A percentile compares a stretch with the other conserved stretches of the same genome.
Evolutionary conservation across 2,797 vertebrate genomes (phyloP).

Genomic region (Bucorvus abyssinicus): DNA sequence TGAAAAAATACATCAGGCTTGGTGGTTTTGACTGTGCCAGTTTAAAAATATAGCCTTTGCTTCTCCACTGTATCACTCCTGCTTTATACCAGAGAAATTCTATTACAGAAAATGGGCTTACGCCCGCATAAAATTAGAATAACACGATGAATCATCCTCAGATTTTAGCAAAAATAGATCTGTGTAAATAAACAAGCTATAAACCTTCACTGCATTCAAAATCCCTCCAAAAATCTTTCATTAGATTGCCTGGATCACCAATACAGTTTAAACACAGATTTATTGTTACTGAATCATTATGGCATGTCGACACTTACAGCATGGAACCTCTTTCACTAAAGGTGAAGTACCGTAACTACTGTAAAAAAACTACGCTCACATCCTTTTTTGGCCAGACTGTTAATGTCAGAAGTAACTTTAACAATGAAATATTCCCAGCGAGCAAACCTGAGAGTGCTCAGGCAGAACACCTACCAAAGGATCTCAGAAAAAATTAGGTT

Average conservation of each 20-base stretch:
- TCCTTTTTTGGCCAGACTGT: background rate
- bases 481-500: background rate
- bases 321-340: background rate
- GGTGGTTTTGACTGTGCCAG: background rate
- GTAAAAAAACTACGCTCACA: background rate
- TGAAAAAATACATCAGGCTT: background rate
- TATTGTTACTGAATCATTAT: background rate
- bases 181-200: background rate
- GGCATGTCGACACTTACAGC: background rate
- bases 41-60: background rate
- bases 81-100: slow-evolving; percentile 14
- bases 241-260: background rate
- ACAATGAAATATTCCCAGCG: background rate
- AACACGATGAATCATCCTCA: background rate
- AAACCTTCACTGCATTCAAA: background rate
- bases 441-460: background rate
- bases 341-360: background rate
- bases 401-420: background rate
- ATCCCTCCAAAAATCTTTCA: background rate
- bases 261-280: background rate
- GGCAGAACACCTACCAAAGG: background rate
- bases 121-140: slow-evolving; percentile 8
- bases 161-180: background rate
- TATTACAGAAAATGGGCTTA: slow-evolving; percentile 2
- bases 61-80: background rate